phyloP scores from a whole-genome alignment of 2,113 vertebrate species.

The Lontra canadensis region DNA sequence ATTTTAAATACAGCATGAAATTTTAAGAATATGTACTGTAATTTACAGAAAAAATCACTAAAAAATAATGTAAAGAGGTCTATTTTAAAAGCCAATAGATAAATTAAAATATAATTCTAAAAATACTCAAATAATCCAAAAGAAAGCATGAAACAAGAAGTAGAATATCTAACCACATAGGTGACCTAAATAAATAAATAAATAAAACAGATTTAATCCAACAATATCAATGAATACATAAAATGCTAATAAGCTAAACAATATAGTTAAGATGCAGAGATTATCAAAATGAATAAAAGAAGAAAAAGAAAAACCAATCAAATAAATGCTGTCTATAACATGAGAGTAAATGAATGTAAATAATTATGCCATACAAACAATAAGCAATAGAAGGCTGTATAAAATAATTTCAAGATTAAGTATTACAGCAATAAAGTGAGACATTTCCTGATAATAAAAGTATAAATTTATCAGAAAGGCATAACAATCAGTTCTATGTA shows the following conservation, averaged over 20 bases:
- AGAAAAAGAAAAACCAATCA: background rate
- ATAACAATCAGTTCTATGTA: background rate
- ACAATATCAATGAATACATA: background rate
- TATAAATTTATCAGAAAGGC: background rate
- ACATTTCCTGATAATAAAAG: background rate
- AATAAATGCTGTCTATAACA: background rate
- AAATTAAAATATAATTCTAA: background rate
- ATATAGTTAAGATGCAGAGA: background rate
- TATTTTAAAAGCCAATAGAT: background rate
- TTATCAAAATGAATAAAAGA: background rate
- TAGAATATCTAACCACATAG: background rate
- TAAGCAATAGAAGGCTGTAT: background rate
- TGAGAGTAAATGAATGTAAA: background rate
- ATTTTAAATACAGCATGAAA: background rate
- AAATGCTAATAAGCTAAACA: background rate
- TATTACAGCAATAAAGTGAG: background rate
- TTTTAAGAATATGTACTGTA: background rate
- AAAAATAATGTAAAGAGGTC: background rate
- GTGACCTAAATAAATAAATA: background rate
- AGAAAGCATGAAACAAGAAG: background rate
- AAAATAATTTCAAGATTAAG: background rate
- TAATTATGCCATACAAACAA: background rate
- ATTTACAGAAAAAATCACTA: background rate
- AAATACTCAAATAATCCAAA: background rate
- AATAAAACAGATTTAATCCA: background rate